Evolutionary conservation across 2,113 vertebrate species (phyloP), one percentile per base, ranked within the genome.

Genomic region (Oncorhynchus nerka): DNA sequence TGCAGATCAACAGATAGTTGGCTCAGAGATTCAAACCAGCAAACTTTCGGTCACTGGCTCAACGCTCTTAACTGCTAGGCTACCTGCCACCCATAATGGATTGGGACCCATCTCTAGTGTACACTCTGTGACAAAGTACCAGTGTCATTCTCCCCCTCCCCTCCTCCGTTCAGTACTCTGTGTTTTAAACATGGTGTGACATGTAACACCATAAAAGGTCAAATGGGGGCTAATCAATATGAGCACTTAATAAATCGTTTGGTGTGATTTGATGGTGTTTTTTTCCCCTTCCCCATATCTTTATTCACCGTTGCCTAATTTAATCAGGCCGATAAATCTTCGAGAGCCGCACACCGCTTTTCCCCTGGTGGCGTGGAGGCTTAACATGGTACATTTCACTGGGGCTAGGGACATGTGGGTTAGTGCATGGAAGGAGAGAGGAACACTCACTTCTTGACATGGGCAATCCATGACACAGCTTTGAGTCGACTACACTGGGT

Each of bases 381-480:
- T 91, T 90, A 91, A 90, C 86, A 83, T 92, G 91, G 89, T 92
- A 91, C 88, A 92, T 93, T 93, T 93, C 89, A 92, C 83, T 74
- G 64, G 75, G 84, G 83, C 87, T 64, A 86, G 79, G 87, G 80
- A 91, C 89, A 89, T 85, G 86, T 45, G 11, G 84, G 84, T 88
- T 87, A 77, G 86, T 86, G 90, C 84, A 77, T 85, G 70, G 51
- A 55, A 83, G 89, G 91, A 91, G 92, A 90, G 93, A 93, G 89
- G 85, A 90, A 86, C 91, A 93, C 93, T 92, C 92, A 91, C 89
- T 19, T 79, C 79, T 88, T 91, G 89, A 93, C 92, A 89, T 83
- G 88, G 85, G 87, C 89, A 89, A 94, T 93, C 92, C 90, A 93
- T 93, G 93, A 93, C 84, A 65, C 84, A 86, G 91, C 92, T 91